Conservation (phyloP, 2,797 vertebrate species). For the Sebastes diploproa region DNA sequence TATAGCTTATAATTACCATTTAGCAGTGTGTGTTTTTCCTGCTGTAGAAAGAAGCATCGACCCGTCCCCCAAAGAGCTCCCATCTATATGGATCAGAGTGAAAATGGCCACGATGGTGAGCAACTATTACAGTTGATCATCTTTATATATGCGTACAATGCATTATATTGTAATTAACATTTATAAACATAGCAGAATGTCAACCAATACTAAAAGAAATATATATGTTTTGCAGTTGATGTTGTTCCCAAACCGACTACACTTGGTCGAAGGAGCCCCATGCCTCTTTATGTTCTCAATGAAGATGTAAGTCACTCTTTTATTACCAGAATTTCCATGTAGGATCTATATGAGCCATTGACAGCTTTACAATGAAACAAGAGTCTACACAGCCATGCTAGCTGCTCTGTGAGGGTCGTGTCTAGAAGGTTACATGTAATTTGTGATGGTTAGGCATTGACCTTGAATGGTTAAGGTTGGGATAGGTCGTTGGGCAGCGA, state of each 20-base stretch:
- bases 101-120: conserved; percentile 91
- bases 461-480: no score
- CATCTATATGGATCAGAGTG: conserved; percentile 86
- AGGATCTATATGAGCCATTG: neutral
- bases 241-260: conserved; percentile 83
- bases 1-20: neutral
- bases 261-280: conserved; percentile 81
- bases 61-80: conserved; percentile 85
- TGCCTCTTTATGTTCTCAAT: conserved; percentile 92
- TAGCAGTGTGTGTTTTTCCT: neutral
- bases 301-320: conserved; percentile 87
- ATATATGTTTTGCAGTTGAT: conserved; percentile 81
- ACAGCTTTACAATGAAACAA: neutral
- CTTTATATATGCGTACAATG: neutral
- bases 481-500: no score
- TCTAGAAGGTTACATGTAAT: no score
- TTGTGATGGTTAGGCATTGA: no score
- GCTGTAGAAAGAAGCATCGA: conserved; percentile 88
- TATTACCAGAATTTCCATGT: neutral
- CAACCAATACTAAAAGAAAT: neutral
- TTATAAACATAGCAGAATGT: neutral
- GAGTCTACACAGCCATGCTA: neutral
- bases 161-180: neutral
- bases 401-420: neutral
- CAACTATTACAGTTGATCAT: neutral